Base-by-base conservation (phyloP, 2,888 invertebrate species). In the Sphaerophoria taeniata region DNA sequence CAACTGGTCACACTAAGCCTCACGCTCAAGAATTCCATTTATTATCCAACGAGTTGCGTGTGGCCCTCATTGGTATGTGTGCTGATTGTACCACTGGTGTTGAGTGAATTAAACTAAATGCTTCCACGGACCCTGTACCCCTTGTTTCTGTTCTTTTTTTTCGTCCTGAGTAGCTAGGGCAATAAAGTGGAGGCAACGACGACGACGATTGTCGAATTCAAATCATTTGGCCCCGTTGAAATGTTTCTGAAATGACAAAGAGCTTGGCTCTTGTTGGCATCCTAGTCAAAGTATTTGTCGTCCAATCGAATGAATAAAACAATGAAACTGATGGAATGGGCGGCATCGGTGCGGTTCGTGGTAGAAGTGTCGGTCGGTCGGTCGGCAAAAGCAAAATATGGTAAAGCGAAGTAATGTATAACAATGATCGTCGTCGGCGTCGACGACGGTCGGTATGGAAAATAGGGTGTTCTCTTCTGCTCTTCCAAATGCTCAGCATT, bases 101-200 rank as follows among this genome's bases (percentile, higher is more conserved):
- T 76, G 85, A 85, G 85, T 85, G 81, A 85, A 85, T 85, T 85
- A 85, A 85, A 85, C 81, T 80, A 77, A 85, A 85, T 85, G 81
- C 58, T 77, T 85, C 73, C 63, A 56, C 55, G 60, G 33, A 60
- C 45, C 71, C 71, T 61, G 53, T 36, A 39, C 45, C 72, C 31
- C 34, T 24, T 47, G 39, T 45, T 60, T 39, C 24, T 58, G 63
- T 71, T 80, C 72, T 69, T 12, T 53, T 39, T 60, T 39, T 14
- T 16, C 6, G 6, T 14, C 6, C 39, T 33, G 39, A 67, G 67
- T 53, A 67, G 67, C 67, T 53, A 36, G 16, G 51, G 76, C 76
- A 81, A 76, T 81, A 80, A 85, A 85, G 73, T 85, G 73, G 85
- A 81, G 61, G 67, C 76, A 70, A 63, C 70, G 70, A 75, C 84